Base-by-base conservation (phyloP, 2,113 vertebrate species). In the Rhizomys pruinosus region DNA sequence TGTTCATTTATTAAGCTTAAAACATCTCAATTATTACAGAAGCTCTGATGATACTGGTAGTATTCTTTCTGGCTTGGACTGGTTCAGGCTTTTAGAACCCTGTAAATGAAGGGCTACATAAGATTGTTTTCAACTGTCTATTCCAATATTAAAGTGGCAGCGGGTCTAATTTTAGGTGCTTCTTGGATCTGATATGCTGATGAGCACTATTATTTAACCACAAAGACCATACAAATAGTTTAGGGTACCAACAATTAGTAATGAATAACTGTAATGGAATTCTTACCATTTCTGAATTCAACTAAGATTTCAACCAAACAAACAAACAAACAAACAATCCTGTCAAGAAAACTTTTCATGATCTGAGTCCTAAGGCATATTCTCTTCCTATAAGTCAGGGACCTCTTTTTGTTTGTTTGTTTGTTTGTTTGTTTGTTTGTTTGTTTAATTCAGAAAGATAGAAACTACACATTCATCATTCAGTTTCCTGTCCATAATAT, bases 321-420 rank as follows among this genome's bases (percentile, higher is more conserved):
- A 52, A 11, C 6, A 52, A 52, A 52, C 47, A 52, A 59, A 93
- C 55, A 82, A 87, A 91, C 95, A 97, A 91, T 94, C 90, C 97
- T 86, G 88, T 91, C 68, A 66, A 63, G 90, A 80, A 66, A 95
- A 97, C 74, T 97, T 97, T 94, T 73, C 81, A 74, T 89, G 57
- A 95, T 84, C 78, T 96, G 39, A 87, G 77, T 94, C 89, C 95
- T 96, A 94, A 97, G 97, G 89, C 0, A 93, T 94, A 96, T 95
- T 97, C 72, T 87, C 77, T 92, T 96, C 95, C 93, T 92, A 93
- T 4, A 23, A 97, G 74, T 84, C 92, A 97, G 92, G 93, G 88
- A 82, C 69, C 94, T 96, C 96, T 96, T 97, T 92, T 92, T n/a
- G n/a, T n/a, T n/a, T n/a, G n/a, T n/a, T n/a, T n/a, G n/a, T n/a